phyloP scores from a whole-genome alignment of 2,797 vertebrate species.

The Rhabdomys pumilio region DNA sequence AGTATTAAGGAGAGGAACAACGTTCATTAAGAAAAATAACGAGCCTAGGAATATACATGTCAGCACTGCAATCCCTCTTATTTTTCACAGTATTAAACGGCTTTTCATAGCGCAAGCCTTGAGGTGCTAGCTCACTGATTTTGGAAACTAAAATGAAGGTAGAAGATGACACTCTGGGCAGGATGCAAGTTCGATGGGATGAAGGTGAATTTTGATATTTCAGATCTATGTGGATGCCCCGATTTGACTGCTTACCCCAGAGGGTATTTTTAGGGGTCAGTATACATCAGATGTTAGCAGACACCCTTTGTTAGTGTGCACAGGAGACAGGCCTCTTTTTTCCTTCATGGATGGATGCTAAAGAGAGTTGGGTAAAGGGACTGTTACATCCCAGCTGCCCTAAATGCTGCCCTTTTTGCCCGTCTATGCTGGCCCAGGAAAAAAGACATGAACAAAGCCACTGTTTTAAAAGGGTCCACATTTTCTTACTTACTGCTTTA shows the following conservation, averaged over 20 bases:
- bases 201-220: not conserved
- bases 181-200: not conserved
- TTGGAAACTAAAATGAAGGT: constrained; percentile 75
- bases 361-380: not conserved
- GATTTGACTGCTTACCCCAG: not conserved
- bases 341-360: not conserved
- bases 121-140: constrained; percentile 57
- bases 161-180: not conserved
- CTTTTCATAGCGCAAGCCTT: constrained; percentile 60
- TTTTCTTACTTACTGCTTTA: not conserved
- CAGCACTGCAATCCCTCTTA: constrained; percentile 43
- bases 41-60: constrained; percentile 68
- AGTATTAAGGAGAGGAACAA: constrained; percentile 65
- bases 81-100: constrained; percentile 68
- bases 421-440: not conserved
- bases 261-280: not conserved
- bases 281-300: not conserved
- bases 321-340: not conserved
- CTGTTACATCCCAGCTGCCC: not conserved
- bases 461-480: not conserved
- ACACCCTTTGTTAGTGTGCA: not conserved
- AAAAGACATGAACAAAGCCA: not conserved
- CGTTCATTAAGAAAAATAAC: constrained; percentile 75
- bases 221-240: not conserved
- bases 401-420: not conserved